Evolutionary conservation across 2,888 invertebrate genomes (phyloP).

Genomic region (Trichopria drosophilae): DNA sequence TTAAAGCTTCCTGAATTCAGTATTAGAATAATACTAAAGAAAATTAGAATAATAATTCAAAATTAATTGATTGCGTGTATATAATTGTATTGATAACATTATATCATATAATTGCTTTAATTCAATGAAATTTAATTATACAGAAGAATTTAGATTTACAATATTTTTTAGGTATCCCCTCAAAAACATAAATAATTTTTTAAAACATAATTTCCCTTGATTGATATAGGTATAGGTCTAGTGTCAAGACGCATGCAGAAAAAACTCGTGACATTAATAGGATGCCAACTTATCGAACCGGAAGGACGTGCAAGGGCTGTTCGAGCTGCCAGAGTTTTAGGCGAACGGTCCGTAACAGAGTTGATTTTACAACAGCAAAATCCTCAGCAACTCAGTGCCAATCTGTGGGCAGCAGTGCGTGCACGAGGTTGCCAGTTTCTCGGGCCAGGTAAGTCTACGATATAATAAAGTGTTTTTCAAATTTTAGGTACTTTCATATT

Average conservation of each 20-base stretch:
- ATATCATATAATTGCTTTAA: too few relatives aligned
- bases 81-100: too few relatives aligned
- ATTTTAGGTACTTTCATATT: conserved; percentile 4
- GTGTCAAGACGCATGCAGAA: conserved; percentile 94
- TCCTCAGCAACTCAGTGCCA: conserved; percentile 89
- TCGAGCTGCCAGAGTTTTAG: conserved; percentile 86
- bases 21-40: too few relatives aligned
- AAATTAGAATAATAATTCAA: too few relatives aligned
- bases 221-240: conserved; percentile 47
- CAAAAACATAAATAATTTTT: neutral
- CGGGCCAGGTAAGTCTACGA: conserved; percentile 72
- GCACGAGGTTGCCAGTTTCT: conserved; percentile 97
- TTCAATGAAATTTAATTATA: too few relatives aligned
- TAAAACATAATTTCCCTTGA: neutral
- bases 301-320: conserved; percentile 81
- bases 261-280: conserved; percentile 88
- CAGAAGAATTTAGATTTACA: too few relatives aligned
- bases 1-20: too few relatives aligned
- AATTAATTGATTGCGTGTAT: too few relatives aligned
- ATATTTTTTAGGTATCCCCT: neutral
- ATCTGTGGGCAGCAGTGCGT: conserved; percentile 95
- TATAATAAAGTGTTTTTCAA: conserved; percentile 2
- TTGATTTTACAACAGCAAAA: conserved; percentile 94
- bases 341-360: conserved; percentile 92
- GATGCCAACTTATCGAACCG: conserved; percentile 88